Conservation (phyloP, 2,888 invertebrate genomes). For the Bimastos eiseni region DNA sequence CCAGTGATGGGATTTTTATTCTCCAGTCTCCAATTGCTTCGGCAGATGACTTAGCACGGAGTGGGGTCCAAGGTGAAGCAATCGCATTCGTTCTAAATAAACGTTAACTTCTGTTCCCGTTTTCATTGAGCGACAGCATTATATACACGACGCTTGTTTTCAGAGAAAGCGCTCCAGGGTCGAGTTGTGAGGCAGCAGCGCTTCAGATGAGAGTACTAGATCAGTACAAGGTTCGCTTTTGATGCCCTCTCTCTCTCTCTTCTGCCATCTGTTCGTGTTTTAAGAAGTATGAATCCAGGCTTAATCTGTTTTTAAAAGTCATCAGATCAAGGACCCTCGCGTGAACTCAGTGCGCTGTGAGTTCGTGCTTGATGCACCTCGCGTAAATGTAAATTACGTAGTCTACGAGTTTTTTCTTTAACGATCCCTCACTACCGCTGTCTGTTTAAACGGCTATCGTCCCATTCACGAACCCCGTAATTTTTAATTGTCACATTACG, state of each 20-base stretch:
- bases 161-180: conserved; percentile 13
- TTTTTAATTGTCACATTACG: not conserved
- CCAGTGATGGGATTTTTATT: not conserved
- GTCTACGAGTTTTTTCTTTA: too few species aligned
- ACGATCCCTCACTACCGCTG: too few species aligned
- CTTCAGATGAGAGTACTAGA: not conserved
- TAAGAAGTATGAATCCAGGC: not conserved
- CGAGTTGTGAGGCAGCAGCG: not conserved
- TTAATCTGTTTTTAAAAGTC: not conserved
- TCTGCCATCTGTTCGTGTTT: not conserved
- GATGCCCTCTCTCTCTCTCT: not conserved
- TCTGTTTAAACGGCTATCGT: too few species aligned
- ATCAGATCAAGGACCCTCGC: not conserved
- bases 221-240: not conserved
- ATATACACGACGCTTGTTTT: not conserved
- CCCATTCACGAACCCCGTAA: too few species aligned
- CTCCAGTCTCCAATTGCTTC: conserved; percentile 1
- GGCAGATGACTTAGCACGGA: not conserved
- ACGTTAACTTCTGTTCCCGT: not conserved
- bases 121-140: not conserved
- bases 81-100: not conserved
- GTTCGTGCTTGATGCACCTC: not conserved
- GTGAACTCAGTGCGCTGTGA: not conserved
- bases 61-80: not conserved
- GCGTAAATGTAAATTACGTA: too few species aligned